These are phyloP conservation scores for Orius laevigatus DNA, from an alignment of 1,140 invertebrate species.

Conservation along the genomic window DNA sequence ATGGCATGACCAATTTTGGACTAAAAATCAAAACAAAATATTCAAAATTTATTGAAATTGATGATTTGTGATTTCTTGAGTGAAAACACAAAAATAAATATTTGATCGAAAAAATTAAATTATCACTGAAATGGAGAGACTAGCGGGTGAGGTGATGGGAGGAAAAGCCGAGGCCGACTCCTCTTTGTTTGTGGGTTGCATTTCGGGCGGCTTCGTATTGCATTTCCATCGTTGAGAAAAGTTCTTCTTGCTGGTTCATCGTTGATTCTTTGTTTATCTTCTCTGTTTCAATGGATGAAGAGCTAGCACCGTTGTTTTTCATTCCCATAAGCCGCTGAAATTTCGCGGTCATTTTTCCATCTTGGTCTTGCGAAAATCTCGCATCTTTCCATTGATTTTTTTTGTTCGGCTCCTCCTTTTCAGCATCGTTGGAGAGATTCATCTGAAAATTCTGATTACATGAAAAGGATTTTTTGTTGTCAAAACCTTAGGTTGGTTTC, in stretches of 20 bases:
- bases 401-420: conserved; percentile 22
- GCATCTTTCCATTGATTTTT: conserved; percentile 60
- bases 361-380: conserved; percentile 71
- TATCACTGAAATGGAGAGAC: too few relatives aligned
- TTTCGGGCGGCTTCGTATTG: conserved; percentile 88
- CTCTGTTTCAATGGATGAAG: conserved; percentile 3
- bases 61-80: too few relatives aligned
- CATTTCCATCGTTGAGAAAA: conserved; percentile 80
- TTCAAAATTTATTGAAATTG: too few relatives aligned
- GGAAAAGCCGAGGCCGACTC: conserved; percentile 71
- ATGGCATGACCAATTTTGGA: too few relatives aligned
- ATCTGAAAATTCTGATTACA: conserved; percentile 24
- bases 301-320: conserved; percentile 32
- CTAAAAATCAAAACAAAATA: too few relatives aligned
- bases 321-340: conserved; percentile 93
- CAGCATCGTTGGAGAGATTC: conserved; percentile 42
- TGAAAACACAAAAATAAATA: too few relatives aligned
- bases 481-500: conserved; percentile 3
- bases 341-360: conserved; percentile 83
- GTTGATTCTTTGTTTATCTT: conserved; percentile 20
- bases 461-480: too few relatives aligned
- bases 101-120: too few relatives aligned
- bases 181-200: conserved; percentile 83
- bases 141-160: neutral
- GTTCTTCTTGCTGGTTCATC: conserved; percentile 73